Evolutionary conservation across 2,797 vertebrate genomes (phyloP).

Genomic region (Sparus aurata): DNA sequence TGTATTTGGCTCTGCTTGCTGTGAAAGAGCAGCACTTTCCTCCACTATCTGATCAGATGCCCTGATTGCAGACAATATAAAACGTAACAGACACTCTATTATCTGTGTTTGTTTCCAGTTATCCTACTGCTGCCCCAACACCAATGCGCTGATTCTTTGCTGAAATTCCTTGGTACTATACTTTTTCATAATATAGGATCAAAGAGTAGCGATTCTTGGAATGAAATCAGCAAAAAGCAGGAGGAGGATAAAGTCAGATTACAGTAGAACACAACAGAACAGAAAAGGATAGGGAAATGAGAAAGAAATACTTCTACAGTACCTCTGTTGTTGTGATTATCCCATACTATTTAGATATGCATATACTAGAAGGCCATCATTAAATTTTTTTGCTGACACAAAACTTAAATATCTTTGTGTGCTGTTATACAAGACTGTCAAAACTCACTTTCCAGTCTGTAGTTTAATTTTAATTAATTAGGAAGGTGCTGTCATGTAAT

Average conservation of each 20-base stretch:
- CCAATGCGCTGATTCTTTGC: not conserved
- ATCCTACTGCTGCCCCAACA: not conserved
- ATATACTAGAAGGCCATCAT: not conserved
- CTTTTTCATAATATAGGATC: not conserved
- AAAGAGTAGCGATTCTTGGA: not conserved
- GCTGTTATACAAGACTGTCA: not conserved
- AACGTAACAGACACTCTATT: not conserved
- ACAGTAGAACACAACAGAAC: not conserved
- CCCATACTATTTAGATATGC: too few relatives aligned
- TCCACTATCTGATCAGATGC: not conserved
- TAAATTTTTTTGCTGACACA: too few relatives aligned
- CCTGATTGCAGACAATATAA: not conserved
- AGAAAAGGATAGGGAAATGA: too few relatives aligned
- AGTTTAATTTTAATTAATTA: not conserved
- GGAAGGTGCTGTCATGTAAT: not conserved
- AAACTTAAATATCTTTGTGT: too few relatives aligned
- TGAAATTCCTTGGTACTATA: not conserved
- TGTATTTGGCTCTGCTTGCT: slow-evolving; percentile 17
- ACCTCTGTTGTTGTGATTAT: too few relatives aligned
- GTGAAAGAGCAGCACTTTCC: slow-evolving; percentile 12
- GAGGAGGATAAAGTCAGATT: not conserved
- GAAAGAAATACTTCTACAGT: too few relatives aligned
- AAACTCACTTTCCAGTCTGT: not conserved
- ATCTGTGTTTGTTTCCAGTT: not conserved
- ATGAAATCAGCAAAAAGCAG: not conserved